These are phyloP conservation scores for Physella acuta DNA, from an alignment of 1,140 invertebrate species.

Conservation along the genomic window DNA sequence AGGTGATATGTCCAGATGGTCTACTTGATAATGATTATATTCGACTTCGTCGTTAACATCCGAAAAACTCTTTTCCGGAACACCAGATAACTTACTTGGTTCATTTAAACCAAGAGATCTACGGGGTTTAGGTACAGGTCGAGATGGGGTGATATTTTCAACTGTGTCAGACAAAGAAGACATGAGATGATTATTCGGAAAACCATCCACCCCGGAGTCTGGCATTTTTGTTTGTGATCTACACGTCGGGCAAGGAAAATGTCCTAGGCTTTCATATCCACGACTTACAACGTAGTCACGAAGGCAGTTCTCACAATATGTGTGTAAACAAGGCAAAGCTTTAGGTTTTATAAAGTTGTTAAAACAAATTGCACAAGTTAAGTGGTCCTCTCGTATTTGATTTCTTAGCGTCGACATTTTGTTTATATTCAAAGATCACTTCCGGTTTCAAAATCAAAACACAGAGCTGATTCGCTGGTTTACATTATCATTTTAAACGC, in stretches of 20 bases:
- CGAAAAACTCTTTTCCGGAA: too few relatives aligned
- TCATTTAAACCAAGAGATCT: constrained; percentile 13
- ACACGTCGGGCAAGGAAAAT: constrained; percentile 54
- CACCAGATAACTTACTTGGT: too few relatives aligned
- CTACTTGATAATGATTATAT: too few relatives aligned
- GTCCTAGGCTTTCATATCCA: constrained; percentile 31
- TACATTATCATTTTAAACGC: neutral
- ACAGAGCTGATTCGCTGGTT: neutral
- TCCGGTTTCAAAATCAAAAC: constrained; percentile 18
- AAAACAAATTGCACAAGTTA: constrained; percentile 55
- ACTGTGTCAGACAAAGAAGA: constrained; percentile 46
- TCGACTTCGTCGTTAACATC: too few relatives aligned
- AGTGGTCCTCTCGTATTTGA: constrained; percentile 46
- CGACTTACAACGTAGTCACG: constrained; percentile 40
- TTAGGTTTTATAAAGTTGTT: constrained; percentile 43
- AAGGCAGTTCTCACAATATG: constrained; percentile 51
- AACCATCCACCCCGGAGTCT: constrained; percentile 35
- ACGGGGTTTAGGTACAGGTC: constrained; percentile 31
- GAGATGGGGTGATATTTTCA: constrained; percentile 21
- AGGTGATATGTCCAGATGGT: too few relatives aligned
- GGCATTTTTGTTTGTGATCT: constrained; percentile 36
- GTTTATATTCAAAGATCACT: neutral
- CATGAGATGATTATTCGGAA: constrained; percentile 49
- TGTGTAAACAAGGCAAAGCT: constrained; percentile 54
- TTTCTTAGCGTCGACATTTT: constrained; percentile 34